phyloP scores from a whole-genome alignment of 2,113 vertebrate species.

The Steatornis caripensis region DNA sequence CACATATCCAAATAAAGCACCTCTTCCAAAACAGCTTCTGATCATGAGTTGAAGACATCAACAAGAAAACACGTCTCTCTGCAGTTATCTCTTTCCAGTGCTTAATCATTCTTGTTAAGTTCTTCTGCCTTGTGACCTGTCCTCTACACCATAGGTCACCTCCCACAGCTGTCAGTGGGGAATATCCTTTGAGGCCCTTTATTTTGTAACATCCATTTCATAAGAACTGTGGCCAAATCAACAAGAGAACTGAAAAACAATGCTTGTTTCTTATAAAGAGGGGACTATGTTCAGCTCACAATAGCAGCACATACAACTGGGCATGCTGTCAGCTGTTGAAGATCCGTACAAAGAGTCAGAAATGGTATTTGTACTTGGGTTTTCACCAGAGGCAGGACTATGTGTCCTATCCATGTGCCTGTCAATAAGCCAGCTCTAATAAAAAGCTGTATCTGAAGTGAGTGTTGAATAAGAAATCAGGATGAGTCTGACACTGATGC shows the following conservation, averaged over 20 bases:
- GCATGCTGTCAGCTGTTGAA: neutral
- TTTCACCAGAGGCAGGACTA: neutral
- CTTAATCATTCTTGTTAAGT: neutral
- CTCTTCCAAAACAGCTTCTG: constrained; percentile 6
- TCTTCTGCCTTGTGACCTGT: constrained; percentile 39
- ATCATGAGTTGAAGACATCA: constrained; percentile 2
- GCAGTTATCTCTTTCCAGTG: neutral
- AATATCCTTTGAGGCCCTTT: neutral
- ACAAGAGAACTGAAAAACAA: neutral
- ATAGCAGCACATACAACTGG: neutral
- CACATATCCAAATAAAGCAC: neutral
- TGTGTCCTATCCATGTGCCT: neutral
- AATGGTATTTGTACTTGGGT: neutral
- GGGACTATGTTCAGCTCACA: neutral
- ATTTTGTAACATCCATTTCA: constrained; percentile 25
- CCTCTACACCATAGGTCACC: neutral
- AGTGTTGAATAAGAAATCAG: neutral
- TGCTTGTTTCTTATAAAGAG: neutral
- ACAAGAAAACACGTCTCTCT: neutral
- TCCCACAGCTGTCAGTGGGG: neutral
- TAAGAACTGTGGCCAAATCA: neutral
- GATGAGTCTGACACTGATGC: neutral
- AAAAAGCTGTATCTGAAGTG: neutral
- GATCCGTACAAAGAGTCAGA: neutral
- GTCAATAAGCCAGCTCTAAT: neutral